Conservation (phyloP, 2,888 invertebrate genomes). For the Rhyacophila evoluta region DNA sequence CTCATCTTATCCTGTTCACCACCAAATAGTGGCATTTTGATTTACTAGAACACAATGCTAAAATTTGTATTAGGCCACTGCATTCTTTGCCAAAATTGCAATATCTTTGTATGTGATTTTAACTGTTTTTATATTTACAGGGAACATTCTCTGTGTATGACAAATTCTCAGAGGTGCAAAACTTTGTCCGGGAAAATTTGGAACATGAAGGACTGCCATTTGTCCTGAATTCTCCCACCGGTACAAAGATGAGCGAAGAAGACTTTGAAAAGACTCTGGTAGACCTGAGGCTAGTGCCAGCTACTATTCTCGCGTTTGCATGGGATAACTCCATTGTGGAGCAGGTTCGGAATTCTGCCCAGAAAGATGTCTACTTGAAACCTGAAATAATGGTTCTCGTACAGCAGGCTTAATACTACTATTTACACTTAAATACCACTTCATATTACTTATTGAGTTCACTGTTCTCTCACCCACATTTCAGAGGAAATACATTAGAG, state of each 20-base stretch:
- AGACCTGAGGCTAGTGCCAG: constrained; percentile 85
- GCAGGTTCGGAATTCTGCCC: constrained; percentile 67
- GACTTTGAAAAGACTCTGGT: constrained; percentile 80
- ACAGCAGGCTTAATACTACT: constrained; percentile 38
- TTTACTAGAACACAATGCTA: too few relatives aligned
- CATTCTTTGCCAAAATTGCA: too few relatives aligned
- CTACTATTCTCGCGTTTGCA: constrained; percentile 82
- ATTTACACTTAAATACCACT: too few relatives aligned
- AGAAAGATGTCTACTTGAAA: constrained; percentile 76
- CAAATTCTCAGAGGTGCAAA: constrained; percentile 77
- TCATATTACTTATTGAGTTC: too few relatives aligned
- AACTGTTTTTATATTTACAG: too few relatives aligned
- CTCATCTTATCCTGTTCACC: too few relatives aligned
- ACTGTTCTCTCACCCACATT: too few relatives aligned
- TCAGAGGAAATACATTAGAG: too few relatives aligned
- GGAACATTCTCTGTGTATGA: constrained; percentile 92
- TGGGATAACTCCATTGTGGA: constrained; percentile 72
- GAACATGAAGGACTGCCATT: constrained; percentile 78
- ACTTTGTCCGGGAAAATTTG: constrained; percentile 84
- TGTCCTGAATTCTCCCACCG: constrained; percentile 75
- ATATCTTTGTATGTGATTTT: too few relatives aligned
- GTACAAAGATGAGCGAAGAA: constrained; percentile 68
- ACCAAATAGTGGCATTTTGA: too few relatives aligned
- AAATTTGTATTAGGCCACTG: too few relatives aligned
- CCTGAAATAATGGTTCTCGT: constrained; percentile 82